phyloP scores from a whole-genome alignment of 2,113 vertebrate species.

The Fulmarus glacialis region DNA sequence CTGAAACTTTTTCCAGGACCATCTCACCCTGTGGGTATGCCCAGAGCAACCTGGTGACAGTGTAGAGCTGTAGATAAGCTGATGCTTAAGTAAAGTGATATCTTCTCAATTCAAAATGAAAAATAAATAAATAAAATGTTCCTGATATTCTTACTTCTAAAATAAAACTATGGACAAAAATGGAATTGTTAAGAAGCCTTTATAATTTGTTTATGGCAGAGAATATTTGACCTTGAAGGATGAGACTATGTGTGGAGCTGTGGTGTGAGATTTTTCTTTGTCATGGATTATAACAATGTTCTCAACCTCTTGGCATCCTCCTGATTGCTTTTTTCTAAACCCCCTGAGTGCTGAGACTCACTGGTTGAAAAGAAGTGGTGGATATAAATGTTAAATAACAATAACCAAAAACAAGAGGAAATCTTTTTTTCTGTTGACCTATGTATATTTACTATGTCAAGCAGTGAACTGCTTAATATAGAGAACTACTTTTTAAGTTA shows the following conservation, averaged over 20 bases:
- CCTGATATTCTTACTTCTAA: not conserved
- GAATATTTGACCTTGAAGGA: not conserved
- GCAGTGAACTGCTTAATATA: not conserved
- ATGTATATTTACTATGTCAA: not conserved
- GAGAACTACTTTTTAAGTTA: not conserved
- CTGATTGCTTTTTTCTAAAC: not conserved
- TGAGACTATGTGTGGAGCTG: not conserved
- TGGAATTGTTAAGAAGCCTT: not conserved
- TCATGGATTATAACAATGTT: not conserved
- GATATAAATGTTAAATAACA: not conserved
- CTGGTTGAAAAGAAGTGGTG: not conserved
- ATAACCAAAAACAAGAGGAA: not conserved
- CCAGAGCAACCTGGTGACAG: not conserved
- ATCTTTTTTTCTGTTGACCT: not conserved
- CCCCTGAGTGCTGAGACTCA: not conserved
- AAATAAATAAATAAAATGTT: not conserved
- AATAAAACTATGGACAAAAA: not conserved
- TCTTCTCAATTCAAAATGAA: not conserved
- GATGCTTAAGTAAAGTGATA: not conserved
- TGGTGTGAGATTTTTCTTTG: not conserved
- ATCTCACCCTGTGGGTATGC: not conserved
- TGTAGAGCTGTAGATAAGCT: not conserved
- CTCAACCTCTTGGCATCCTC: not conserved
- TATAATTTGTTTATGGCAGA: not conserved
- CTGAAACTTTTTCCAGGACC: not conserved